Conservation (phyloP, 2,888 invertebrate genomes). For the Dryobotodes eremita region DNA sequence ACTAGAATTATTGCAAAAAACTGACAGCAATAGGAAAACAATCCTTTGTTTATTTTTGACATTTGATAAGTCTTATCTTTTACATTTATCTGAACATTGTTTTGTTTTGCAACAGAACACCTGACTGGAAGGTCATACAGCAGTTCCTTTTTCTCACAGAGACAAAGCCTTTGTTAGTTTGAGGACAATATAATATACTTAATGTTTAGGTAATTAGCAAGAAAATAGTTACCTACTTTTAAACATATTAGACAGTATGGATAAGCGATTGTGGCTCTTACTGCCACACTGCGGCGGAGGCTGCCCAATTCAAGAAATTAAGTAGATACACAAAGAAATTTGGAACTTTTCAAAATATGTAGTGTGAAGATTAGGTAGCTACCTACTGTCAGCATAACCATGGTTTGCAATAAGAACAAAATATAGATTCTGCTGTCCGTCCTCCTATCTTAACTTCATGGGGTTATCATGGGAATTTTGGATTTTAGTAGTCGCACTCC, state of each 20-base stretch:
- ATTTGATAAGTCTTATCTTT: constrained; percentile 61
- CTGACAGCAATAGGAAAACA: constrained; percentile 28
- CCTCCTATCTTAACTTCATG: not conserved
- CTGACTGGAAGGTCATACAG: constrained; percentile 45
- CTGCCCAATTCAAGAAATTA: not conserved
- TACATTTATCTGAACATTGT: constrained; percentile 54
- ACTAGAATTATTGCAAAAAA: constrained; percentile 15
- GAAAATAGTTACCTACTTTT: not conserved
- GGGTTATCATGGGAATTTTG: not conserved
- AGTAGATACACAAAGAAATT: not conserved
- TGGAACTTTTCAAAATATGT: too few relatives aligned
- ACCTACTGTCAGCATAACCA: not conserved
- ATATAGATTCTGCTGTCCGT: not conserved
- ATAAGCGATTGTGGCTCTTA: not conserved
- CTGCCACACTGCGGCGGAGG: too few relatives aligned
- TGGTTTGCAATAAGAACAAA: not conserved
- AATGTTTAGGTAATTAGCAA: constrained; percentile 5
- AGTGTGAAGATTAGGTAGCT: not conserved
- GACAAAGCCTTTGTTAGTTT: constrained; percentile 39
- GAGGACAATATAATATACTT: not conserved
- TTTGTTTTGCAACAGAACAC: constrained; percentile 48
- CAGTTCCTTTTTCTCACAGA: constrained; percentile 27
- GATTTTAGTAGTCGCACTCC: not conserved
- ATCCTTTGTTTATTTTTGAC: constrained; percentile 64
- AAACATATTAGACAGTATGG: not conserved